Evolutionary conservation across 1,140 invertebrate species (phyloP).

Genomic region (Andrena cerasifolii): DNA sequence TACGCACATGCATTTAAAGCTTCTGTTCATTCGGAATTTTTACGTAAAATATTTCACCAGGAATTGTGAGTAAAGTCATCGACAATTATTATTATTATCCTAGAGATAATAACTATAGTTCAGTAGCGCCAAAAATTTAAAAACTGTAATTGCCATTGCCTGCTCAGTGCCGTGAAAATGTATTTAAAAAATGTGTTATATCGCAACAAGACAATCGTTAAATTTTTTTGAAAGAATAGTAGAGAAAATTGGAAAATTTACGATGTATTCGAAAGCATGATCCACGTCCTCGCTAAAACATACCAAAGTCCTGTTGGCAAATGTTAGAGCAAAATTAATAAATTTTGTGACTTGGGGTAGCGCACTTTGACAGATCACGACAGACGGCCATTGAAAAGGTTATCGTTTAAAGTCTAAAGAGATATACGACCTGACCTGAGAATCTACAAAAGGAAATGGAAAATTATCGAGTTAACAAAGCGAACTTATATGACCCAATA

Average conservation of each 20-base stretch:
- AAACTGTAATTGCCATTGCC: no score
- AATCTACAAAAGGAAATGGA: constrained; percentile 47
- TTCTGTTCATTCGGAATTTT: neutral
- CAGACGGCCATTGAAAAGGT: constrained; percentile 29
- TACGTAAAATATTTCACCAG: neutral
- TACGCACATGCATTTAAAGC: neutral
- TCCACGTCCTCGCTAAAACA: neutral
- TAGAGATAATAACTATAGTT: no score
- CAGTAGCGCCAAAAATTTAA: no score
- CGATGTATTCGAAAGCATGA: neutral
- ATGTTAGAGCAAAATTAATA: neutral
- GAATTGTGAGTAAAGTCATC: neutral
- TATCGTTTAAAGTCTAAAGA: constrained; percentile 25
- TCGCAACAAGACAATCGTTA: neutral
- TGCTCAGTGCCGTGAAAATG: neutral
- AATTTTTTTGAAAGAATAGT: neutral
- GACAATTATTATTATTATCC: no score
- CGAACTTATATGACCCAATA: constrained; percentile 27
- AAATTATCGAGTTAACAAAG: constrained; percentile 40
- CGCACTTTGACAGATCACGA: neutral
- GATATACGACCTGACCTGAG: constrained; percentile 10
- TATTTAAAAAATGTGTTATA: neutral
- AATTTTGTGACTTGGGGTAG: neutral
- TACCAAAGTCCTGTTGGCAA: neutral
- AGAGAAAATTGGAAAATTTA: neutral